Conservation (phyloP, 2,113 vertebrate species). For the Gnathonemus echidnorhynchus region DNA sequence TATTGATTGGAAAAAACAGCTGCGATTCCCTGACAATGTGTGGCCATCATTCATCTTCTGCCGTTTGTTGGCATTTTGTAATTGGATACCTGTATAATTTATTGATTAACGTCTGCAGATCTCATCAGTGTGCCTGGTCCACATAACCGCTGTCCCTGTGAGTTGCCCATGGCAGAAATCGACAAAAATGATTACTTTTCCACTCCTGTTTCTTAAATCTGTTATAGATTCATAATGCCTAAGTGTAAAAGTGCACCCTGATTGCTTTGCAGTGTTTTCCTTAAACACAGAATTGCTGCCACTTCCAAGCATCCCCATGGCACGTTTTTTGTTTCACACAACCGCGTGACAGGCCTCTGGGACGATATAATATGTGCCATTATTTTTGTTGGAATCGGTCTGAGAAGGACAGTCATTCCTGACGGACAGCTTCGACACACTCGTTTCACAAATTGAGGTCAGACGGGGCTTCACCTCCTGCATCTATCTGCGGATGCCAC, state of each 20-base stretch:
- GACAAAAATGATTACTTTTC: not conserved
- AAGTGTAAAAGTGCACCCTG: not conserved
- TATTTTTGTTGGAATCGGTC: not conserved
- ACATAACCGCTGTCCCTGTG: not conserved
- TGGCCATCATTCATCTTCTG: constrained; percentile 3
- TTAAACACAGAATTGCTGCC: not conserved
- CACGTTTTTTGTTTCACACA: not conserved
- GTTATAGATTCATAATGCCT: not conserved
- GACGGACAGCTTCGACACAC: not conserved
- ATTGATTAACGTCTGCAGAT: not conserved
- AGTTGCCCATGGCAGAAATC: not conserved
- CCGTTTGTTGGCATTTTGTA: constrained; percentile 1
- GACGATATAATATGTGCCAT: not conserved
- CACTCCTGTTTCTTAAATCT: not conserved
- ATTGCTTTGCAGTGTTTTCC: not conserved
- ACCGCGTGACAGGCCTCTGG: not conserved
- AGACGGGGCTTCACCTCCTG: not conserved
- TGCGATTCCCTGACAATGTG: not conserved
- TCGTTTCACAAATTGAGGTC: constrained; percentile 10
- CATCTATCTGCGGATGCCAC: not conserved
- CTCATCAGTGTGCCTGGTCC: not conserved
- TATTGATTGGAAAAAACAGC: not conserved
- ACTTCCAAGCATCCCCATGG: not conserved
- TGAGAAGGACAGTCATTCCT: not conserved
- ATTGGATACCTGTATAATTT: constrained; percentile 3